Evolutionary conservation across 1,140 invertebrate species (phyloP).

Genomic region (Heliothis subflexa): DNA sequence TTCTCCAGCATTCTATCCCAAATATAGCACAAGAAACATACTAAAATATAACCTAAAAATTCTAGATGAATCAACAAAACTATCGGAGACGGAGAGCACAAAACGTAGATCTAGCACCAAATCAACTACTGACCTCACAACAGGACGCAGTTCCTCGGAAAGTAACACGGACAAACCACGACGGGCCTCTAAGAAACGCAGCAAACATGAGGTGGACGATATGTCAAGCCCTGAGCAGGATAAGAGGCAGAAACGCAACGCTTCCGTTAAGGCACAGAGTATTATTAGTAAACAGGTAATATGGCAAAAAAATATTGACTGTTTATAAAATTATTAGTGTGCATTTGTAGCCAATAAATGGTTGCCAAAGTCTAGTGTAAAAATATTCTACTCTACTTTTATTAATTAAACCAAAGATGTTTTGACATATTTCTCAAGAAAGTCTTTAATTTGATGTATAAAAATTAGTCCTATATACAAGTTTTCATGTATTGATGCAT

Average conservation of each 20-base stretch:
- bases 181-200: constrained; percentile 73
- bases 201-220: constrained; percentile 77
- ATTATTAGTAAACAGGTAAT: constrained; percentile 79
- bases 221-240: constrained; percentile 75
- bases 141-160: constrained; percentile 51
- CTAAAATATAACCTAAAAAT: neutral
- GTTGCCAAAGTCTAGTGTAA: too few species aligned
- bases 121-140: constrained; percentile 13
- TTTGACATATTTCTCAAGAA: too few species aligned
- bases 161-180: constrained; percentile 51
- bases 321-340: neutral
- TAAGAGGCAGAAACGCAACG: constrained; percentile 76
- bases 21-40: neutral
- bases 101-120: neutral
- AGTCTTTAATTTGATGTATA: too few species aligned
- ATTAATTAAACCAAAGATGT: too few species aligned
- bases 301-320: neutral
- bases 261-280: constrained; percentile 76
- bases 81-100: neutral
- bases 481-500: too few species aligned
- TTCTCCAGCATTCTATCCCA: neutral
- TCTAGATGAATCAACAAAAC: constrained; percentile 61
- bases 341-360: too few species aligned
- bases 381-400: too few species aligned
- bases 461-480: too few species aligned